Evolutionary conservation across 2,888 invertebrate species (phyloP).

Genomic region (Dromius quadrimaculatus): DNA sequence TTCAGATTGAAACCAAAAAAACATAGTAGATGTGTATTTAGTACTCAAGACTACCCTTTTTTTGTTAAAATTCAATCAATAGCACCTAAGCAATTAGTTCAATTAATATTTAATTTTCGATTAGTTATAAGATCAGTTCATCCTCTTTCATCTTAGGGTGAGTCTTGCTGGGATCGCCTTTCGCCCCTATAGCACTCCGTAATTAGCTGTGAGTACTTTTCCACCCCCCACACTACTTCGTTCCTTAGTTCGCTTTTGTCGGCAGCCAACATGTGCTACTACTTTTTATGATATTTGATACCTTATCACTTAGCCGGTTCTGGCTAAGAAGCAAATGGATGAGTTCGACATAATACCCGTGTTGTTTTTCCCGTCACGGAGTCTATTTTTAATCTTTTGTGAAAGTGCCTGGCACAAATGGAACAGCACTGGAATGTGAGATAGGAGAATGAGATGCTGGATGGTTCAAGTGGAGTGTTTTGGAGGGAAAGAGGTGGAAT

Average conservation of each 20-base stretch:
- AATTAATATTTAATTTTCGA: conserved; percentile 24
- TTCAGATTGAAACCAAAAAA: neutral
- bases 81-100: conserved; percentile 15
- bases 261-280: conserved; percentile 48
- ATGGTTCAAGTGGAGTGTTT: neutral
- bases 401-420: conserved; percentile 45
- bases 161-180: conserved; percentile 33
- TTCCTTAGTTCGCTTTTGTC: conserved; percentile 41
- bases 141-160: conserved; percentile 21
- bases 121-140: neutral
- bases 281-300: conserved; percentile 51
- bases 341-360: conserved; percentile 46
- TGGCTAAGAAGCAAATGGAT: conserved; percentile 35
- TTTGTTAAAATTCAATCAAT: conserved; percentile 20
- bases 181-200: conserved; percentile 36
- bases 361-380: conserved; percentile 39
- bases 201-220: conserved; percentile 51
- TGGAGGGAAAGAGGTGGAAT: neutral
- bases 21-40: neutral
- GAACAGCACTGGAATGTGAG: conserved; percentile 16
- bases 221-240: conserved; percentile 16
- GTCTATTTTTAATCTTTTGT: conserved; percentile 48
- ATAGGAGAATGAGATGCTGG: no score
- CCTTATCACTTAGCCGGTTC: conserved; percentile 47
- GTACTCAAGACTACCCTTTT: no score